phyloP scores from a whole-genome alignment of 1,140 invertebrate genomes.

The Cepaea nemoralis region DNA sequence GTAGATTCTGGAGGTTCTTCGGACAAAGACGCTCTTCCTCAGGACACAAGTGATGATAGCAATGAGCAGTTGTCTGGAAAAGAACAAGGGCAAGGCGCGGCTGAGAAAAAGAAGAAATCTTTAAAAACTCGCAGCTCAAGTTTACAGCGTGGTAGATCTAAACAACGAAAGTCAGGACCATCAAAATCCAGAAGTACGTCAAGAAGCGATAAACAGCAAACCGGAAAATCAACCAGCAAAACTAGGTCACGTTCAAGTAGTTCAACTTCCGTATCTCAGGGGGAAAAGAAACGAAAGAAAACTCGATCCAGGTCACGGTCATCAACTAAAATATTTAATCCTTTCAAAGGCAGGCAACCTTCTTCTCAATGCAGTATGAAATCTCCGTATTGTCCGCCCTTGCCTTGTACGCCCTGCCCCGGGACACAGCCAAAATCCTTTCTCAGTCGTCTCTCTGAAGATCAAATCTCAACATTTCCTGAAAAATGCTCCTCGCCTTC shows the following conservation, averaged over 20 bases:
- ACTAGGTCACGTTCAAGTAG: neutral
- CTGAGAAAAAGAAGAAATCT: neutral
- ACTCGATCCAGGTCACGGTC: neutral
- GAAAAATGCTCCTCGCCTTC: neutral
- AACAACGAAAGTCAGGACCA: neutral
- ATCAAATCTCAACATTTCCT: neutral
- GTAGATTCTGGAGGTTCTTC: neutral
- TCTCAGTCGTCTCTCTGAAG: neutral
- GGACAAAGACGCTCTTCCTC: neutral
- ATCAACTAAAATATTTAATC: conserved; percentile 1
- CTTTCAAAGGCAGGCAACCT: neutral
- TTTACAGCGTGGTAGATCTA: neutral
- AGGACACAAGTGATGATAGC: neutral
- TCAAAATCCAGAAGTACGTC: neutral
- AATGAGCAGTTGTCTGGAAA: neutral
- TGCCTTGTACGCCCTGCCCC: neutral
- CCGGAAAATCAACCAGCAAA: neutral
- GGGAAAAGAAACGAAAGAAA: neutral
- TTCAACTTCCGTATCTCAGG: neutral
- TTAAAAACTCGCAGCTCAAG: neutral
- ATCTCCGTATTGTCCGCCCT: neutral
- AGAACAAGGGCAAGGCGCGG: neutral
- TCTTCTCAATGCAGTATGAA: neutral
- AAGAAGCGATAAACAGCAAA: neutral
- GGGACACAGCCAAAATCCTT: neutral